These are phyloP conservation scores for Umimayanthus kanabou DNA, from an alignment of 92 coral and sea anemone species.

Conservation along the genomic window DNA sequence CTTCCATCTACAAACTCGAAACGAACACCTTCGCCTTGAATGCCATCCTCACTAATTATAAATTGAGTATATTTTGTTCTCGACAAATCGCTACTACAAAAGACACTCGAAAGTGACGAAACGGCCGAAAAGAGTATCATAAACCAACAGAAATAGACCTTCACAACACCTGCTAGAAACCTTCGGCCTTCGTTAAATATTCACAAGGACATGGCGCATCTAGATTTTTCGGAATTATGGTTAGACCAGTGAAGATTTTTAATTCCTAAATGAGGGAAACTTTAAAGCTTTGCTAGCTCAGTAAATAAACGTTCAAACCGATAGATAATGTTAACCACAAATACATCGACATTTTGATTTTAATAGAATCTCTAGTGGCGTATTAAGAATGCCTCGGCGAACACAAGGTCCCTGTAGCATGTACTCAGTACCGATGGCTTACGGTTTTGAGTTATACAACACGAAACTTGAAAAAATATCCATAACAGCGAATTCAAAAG, in stretches of 20 bases:
- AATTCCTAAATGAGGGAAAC: constrained; percentile 19
- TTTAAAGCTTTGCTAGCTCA: constrained; percentile 4
- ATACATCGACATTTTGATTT: not conserved
- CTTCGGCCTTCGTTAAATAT: constrained; percentile 46
- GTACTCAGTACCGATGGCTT: not conserved
- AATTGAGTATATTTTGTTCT: not conserved
- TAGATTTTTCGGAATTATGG: constrained; percentile 34
- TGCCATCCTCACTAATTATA: not conserved
- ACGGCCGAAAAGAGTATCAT: constrained; percentile 3
- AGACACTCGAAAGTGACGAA: not conserved
- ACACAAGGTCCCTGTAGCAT: not conserved
- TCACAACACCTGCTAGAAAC: constrained; percentile 40
- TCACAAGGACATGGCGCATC: constrained; percentile 13
- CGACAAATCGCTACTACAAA: not conserved
- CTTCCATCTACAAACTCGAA: not conserved
- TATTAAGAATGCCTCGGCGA: not conserved
- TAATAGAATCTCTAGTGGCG: not conserved
- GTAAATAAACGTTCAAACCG: constrained; percentile 1
- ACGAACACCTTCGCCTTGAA: not conserved
- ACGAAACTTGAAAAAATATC: not conserved
- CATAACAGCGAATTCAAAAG: not conserved
- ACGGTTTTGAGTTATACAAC: not conserved
- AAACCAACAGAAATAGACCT: not conserved
- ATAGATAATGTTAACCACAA: constrained; percentile 20
- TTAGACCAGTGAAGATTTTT: constrained; percentile 8